These are phyloP conservation scores for Macaca nemestrina DNA, from an alignment of 2,113 vertebrate genomes.

Conservation along the genomic window DNA sequence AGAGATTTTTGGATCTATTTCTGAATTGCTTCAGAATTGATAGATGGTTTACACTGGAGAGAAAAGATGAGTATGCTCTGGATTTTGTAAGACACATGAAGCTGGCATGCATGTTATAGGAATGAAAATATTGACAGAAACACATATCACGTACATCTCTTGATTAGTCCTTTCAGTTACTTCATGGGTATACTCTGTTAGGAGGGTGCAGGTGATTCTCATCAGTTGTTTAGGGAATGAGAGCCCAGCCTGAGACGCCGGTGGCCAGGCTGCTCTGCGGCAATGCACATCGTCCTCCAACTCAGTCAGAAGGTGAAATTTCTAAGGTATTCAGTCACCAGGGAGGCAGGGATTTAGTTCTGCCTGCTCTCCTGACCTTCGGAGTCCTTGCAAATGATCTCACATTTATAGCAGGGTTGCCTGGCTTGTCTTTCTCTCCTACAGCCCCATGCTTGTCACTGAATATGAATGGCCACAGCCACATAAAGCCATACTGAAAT, in stretches of 20 bases:
- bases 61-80: neutral
- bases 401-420: fast-evolving
- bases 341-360: too few relatives aligned
- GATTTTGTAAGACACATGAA: neutral
- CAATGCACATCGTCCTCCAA: neutral
- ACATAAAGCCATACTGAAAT: neutral
- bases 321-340: too few relatives aligned
- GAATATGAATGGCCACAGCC: neutral
- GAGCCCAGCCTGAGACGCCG: fast-evolving
- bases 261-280: fast-evolving
- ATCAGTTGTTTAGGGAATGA: neutral
- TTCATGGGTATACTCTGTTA: neutral
- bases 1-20: neutral
- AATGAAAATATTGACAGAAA: neutral
- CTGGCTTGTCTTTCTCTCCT: neutral
- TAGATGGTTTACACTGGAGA: fast-evolving
- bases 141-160: fast-evolving
- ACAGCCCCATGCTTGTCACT: fast-evolving
- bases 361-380: neutral
- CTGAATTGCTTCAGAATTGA: neutral
- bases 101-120: neutral
- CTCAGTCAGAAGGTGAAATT: fast-evolving
- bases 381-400: fast-evolving
- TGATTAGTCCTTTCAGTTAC: neutral
- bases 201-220: fast-evolving